These are phyloP conservation scores for Campoplex capitator DNA, from an alignment of 2,888 invertebrate species.

Conservation along the genomic window DNA sequence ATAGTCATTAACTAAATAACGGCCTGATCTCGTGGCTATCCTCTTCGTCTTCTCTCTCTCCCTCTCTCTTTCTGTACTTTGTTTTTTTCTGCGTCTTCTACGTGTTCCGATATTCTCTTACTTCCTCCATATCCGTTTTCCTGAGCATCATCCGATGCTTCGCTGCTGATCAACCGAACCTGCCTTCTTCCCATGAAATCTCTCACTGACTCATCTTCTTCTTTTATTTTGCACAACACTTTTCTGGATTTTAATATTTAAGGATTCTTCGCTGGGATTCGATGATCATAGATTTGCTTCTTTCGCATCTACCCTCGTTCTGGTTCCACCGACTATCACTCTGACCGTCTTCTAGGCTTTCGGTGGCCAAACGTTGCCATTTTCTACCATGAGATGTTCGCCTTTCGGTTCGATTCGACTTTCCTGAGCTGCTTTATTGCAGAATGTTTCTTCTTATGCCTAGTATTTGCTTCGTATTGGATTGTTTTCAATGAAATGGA, in stretches of 20 bases:
- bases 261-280: not conserved
- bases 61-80: conserved; percentile 3
- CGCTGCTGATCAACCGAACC: conserved; percentile 11
- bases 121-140: conserved; percentile 32
- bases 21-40: conserved; percentile 77
- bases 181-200: not conserved
- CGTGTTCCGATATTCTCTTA: conserved; percentile 18
- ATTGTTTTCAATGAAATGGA: not conserved
- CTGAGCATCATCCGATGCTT: conserved; percentile 15
- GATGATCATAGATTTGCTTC: not conserved
- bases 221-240: not conserved
- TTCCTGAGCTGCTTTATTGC: too few relatives aligned
- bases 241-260: not conserved
- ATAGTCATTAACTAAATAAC: conserved; percentile 85
- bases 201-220: not conserved
- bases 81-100: conserved; percentile 11
- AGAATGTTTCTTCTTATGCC: too few relatives aligned
- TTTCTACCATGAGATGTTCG: not conserved
- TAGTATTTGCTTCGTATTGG: not conserved
- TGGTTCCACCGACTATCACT: too few relatives aligned
- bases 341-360: too few relatives aligned
- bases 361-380: not conserved
- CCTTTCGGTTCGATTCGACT: too few relatives aligned
- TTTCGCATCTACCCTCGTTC: too few relatives aligned
- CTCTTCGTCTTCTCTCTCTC: conserved; percentile 53